Evolutionary conservation across 2,888 invertebrate genomes (phyloP).

Genomic region (Temnothorax unifasciatus): DNA sequence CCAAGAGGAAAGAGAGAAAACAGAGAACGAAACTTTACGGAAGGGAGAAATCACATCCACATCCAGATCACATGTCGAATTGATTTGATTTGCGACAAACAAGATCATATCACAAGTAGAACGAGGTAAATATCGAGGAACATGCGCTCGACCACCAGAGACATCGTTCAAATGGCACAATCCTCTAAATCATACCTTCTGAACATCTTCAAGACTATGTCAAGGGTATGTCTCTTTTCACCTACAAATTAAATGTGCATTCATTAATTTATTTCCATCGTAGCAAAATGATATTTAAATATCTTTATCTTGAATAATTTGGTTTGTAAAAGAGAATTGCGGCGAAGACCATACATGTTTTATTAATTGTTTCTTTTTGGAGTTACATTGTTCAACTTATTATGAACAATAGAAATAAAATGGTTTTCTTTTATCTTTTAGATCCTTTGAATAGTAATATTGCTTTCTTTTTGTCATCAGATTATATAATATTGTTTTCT

Average conservation of each 20-base stretch:
- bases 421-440: neutral
- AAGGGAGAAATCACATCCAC: neutral
- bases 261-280: neutral
- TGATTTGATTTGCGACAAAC: neutral
- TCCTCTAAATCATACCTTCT: slow-evolving; percentile 69
- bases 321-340: neutral
- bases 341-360: neutral
- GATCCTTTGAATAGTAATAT: neutral
- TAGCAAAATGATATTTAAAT: neutral
- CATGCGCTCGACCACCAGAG: neutral
- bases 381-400: neutral
- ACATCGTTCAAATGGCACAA: slow-evolving; percentile 1
- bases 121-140: neutral
- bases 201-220: slow-evolving; percentile 61
- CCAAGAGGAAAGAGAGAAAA: neutral
- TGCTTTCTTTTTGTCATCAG: neutral
- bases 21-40: neutral
- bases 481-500: neutral
- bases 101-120: neutral
- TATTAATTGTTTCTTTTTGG: neutral
- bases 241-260: neutral
- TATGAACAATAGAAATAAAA: neutral
- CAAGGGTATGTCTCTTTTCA: slow-evolving; percentile 49
- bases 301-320: neutral
- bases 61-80: neutral